A percentile compares a stretch with the other conserved stretches of the same genome.
These are phyloP conservation scores for Arion vulgaris DNA, from an alignment of 1,140 invertebrate genomes.

Conservation along the genomic window DNA sequence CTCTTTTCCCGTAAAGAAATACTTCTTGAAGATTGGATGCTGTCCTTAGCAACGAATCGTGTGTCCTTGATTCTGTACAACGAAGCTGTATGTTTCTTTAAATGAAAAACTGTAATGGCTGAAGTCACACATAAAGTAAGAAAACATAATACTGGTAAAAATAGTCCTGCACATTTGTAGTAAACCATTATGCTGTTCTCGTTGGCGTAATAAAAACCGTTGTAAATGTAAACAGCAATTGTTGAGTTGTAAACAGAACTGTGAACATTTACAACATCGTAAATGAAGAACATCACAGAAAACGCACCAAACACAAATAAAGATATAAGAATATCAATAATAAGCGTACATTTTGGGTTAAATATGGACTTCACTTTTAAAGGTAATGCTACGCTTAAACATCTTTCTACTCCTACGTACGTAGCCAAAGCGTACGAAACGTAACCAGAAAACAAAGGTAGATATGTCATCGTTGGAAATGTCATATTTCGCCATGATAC, in stretches of 20 bases:
- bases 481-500: constrained; percentile 1
- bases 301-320: background rate
- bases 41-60: background rate
- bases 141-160: background rate
- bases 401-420: constrained; percentile 14
- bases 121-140: background rate
- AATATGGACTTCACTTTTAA: constrained; percentile 13
- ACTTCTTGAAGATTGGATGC: background rate
- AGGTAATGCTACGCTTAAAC: constrained; percentile 3
- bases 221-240: constrained; percentile 17
- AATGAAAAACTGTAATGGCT: background rate
- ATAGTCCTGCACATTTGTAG: constrained; percentile 4
- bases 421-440: constrained; percentile 12
- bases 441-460: constrained; percentile 25
- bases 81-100: background rate
- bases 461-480: constrained; percentile 5
- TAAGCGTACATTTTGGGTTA: constrained; percentile 7
- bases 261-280: background rate
- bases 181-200: background rate
- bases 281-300: constrained; percentile 16
- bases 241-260: background rate
- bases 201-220: constrained; percentile 14
- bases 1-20: background rate
- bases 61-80: background rate
- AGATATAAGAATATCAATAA: background rate